Percentiles rank a stretch among this genome's conserved stretches.
Conservation (phyloP, 2,888 invertebrate genomes). For the Xanthorhoe spadicearia region DNA sequence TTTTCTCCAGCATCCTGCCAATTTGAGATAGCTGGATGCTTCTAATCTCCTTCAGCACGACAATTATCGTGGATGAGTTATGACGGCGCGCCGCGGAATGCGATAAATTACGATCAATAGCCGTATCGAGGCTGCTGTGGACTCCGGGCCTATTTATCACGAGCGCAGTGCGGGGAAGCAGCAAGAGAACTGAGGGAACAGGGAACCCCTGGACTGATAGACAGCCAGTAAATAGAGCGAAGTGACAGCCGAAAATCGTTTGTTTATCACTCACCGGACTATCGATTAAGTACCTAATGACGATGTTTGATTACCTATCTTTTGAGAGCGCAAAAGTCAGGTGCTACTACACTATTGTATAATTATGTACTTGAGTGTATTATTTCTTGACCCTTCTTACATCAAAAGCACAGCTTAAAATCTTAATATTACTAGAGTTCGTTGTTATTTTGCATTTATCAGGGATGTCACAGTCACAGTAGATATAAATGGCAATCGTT, state of each 20-base stretch:
- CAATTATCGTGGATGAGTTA: slow-evolving; percentile 45
- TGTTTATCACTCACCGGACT: too few species aligned
- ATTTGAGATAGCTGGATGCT: slow-evolving; percentile 31
- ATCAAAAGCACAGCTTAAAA: too few species aligned
- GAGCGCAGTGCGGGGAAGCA: slow-evolving; percentile 12
- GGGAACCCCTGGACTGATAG: background rate
- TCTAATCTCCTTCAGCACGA: slow-evolving; percentile 39
- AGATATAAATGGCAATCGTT: too few species aligned
- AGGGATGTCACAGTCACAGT: too few species aligned
- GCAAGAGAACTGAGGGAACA: slow-evolving; percentile 2
- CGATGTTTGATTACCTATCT: too few species aligned
- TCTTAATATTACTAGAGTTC: too few species aligned
- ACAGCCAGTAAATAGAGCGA: background rate
- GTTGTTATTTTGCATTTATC: too few species aligned
- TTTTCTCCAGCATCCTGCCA: slow-evolving; percentile 17
- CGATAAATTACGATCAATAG: slow-evolving; percentile 44
- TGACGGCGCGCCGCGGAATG: slow-evolving; percentile 34
- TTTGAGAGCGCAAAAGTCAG: too few species aligned
- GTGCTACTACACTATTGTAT: too few species aligned
- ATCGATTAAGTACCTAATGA: too few species aligned
- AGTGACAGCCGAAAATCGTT: background rate
- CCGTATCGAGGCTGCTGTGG: slow-evolving; percentile 32
- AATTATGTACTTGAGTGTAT: too few species aligned
- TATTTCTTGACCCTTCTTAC: too few species aligned
- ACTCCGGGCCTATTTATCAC: slow-evolving; percentile 24